A percentile compares a stretch with the other conserved stretches of the same genome.
Evolutionary conservation across 1,140 invertebrate genomes (phyloP).

Genomic region (Acromyrmex charruanus): DNA sequence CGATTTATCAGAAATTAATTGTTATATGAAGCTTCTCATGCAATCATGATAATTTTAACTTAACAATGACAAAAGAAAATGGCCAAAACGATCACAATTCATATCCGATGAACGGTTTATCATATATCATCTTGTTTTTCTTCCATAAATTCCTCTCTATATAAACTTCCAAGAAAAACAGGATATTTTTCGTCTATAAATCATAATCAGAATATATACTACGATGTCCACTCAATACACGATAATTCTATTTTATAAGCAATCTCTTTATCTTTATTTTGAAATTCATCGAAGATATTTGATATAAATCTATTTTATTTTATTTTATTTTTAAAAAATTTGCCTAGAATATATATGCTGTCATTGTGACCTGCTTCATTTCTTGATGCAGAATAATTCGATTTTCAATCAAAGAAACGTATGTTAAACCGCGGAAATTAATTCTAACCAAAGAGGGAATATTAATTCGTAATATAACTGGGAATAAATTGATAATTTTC

Average conservation of each 20-base stretch:
- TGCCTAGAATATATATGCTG: not conserved
- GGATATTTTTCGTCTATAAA: constrained; percentile 32
- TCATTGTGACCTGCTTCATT: not conserved
- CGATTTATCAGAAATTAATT: not conserved
- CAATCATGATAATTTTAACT: not conserved
- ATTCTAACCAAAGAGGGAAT: not conserved
- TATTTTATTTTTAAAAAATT: not conserved
- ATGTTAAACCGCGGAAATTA: not conserved
- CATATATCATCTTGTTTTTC: not conserved
- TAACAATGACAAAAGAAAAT: not conserved
- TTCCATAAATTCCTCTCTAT: not conserved
- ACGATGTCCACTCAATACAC: not conserved
- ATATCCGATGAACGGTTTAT: constrained; percentile 14
- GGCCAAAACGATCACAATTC: not conserved
- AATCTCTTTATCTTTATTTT: not conserved
- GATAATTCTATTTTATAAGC: constrained; percentile 8
- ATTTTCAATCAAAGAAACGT: not conserved
- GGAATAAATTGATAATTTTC: not conserved
- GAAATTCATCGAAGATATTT: not conserved
- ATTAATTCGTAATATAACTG: not conserved
- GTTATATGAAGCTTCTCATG: not conserved
- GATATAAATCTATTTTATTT: not conserved
- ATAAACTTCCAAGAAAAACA: constrained; percentile 14
- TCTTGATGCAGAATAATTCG: not conserved
- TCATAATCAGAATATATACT: not conserved